These are phyloP conservation scores for Hyposoter dolosus DNA, from an alignment of 2,888 invertebrate genomes.

Conservation along the genomic window DNA sequence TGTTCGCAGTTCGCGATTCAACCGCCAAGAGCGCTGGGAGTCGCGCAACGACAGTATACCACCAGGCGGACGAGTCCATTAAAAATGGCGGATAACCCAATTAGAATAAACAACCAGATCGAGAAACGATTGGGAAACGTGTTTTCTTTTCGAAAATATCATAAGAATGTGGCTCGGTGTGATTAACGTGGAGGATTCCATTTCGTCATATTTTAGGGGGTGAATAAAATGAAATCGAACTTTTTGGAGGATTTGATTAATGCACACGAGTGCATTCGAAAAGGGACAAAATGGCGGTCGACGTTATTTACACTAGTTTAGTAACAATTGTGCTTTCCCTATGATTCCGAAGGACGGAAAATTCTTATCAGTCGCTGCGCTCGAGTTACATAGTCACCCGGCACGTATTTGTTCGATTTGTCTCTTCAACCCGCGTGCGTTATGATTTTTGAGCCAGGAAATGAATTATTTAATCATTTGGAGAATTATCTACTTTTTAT, in stretches of 20 bases:
- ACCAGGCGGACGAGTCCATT: background rate
- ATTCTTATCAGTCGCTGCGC: background rate
- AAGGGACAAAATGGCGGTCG: conserved; percentile 13
- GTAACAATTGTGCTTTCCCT: conserved; percentile 32
- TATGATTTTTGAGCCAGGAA: background rate
- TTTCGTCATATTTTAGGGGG: background rate
- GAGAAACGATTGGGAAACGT: background rate
- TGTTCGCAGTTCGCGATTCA: background rate
- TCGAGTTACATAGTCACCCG: background rate
- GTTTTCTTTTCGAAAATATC: background rate
- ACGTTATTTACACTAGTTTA: conserved; percentile 20
- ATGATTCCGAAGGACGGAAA: background rate
- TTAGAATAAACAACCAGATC: conserved; percentile 6
- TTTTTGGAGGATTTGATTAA: background rate
- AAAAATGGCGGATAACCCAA: conserved; percentile 28
- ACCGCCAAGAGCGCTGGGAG: background rate
- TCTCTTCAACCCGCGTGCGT: background rate
- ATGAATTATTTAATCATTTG: background rate
- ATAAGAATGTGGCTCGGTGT: background rate
- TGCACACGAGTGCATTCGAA: background rate
- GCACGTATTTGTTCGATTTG: background rate
- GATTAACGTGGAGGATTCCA: background rate
- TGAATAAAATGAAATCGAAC: background rate
- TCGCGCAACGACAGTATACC: background rate
- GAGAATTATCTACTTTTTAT: background rate